Conservation (phyloP, 2,797 vertebrate genomes). For the Anomalospiza imberbis region DNA sequence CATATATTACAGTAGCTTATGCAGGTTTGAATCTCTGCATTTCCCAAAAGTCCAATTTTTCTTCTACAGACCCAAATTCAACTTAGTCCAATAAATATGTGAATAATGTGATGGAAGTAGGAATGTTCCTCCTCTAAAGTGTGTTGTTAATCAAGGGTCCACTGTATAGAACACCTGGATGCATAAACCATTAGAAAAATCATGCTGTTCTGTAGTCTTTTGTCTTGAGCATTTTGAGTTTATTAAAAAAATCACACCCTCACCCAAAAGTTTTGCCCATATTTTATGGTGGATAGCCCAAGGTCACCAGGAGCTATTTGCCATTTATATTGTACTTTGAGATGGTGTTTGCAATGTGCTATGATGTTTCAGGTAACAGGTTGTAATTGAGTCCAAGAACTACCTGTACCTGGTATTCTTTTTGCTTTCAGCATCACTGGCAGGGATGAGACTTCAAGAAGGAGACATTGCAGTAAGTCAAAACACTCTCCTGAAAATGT, state of each 20-base stretch:
- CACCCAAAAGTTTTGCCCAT: background rate
- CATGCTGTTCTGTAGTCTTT: background rate
- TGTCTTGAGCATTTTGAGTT: background rate
- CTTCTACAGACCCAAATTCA: background rate
- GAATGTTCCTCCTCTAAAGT: background rate
- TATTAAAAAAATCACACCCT: background rate
- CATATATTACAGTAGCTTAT: background rate
- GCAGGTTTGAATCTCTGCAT: background rate
- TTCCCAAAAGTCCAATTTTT: background rate
- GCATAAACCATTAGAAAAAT: background rate
- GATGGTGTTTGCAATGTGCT: background rate
- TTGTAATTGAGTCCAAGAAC: background rate
- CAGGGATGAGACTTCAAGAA: conserved; percentile 89
- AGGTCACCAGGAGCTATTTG: background rate
- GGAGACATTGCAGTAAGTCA: conserved; percentile 90
- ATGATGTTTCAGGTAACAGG: background rate
- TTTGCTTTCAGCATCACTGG: conserved; percentile 84
- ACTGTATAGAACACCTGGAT: background rate
- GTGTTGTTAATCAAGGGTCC: background rate
- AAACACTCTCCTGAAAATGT: background rate
- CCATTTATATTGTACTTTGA: background rate
- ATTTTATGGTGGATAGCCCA: background rate
- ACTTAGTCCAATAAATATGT: background rate
- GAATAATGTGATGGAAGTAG: background rate
- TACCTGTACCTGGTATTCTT: background rate